A percentile compares a stretch with the other conserved stretches of the same genome.
These are phyloP conservation scores for cat (Felis catus) DNA, from an alignment of 2,113 vertebrate genomes.

Conservation along the genomic window F.catus_Fca126_mat1.0 CM031412.1:101593501-101594000, in stretches of 20 bases:
- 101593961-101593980: background rate
- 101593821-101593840: background rate
- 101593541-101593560: background rate
- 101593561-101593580: background rate
- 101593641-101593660: background rate
- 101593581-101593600: background rate
- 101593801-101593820: background rate
- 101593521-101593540: background rate
- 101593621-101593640: background rate
- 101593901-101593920: background rate
- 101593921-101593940: background rate
- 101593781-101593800: background rate
- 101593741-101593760: background rate
- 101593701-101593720: background rate
- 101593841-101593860: background rate
- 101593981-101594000: background rate
- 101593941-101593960: background rate
- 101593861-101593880: background rate
- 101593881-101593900: background rate
- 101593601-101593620: background rate
- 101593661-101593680: background rate
- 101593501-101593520: background rate
- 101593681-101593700: background rate
- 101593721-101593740: background rate
- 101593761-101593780: background rate